A percentile compares a stretch with the other conserved stretches of the same genome.
These are phyloP conservation scores for Colletes gigas DNA, from an alignment of 1,140 invertebrate species.

Conservation along the genomic window DNA sequence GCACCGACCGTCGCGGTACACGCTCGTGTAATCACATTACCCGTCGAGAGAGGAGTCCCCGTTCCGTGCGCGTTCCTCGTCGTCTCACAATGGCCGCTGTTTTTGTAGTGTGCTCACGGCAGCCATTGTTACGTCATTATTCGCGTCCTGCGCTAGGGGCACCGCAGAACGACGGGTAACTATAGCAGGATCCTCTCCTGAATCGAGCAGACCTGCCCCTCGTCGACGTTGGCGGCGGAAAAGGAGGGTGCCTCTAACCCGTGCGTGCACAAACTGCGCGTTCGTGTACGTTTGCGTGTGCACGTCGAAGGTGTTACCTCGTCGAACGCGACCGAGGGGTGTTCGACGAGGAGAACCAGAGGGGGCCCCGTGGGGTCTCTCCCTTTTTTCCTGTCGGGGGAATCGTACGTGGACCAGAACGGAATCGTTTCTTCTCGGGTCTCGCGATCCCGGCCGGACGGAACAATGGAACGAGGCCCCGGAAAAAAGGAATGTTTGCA, in stretches of 20 bases:
- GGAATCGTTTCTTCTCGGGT: constrained; percentile 48
- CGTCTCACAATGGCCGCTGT: constrained; percentile 76
- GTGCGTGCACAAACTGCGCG: not conserved
- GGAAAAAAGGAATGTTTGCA: constrained; percentile 63
- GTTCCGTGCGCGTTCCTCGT: constrained; percentile 55
- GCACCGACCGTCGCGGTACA: constrained; percentile 69
- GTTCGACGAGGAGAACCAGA: not conserved
- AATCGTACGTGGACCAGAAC: constrained; percentile 57
- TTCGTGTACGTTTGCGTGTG: constrained; percentile 25
- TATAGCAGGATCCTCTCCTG: constrained; percentile 48
- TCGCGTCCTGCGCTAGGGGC: constrained; percentile 70
- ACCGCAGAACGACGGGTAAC: constrained; percentile 56
- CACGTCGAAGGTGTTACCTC: constrained; percentile 62
- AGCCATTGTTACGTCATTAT: constrained; percentile 81
- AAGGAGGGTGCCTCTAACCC: constrained; percentile 3
- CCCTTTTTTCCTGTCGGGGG: not conserved
- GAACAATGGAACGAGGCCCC: constrained; percentile 52
- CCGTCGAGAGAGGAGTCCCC: constrained; percentile 43
- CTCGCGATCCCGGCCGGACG: constrained; percentile 12
- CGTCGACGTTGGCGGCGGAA: not conserved
- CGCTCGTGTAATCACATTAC: constrained; percentile 79
- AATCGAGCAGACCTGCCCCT: constrained; percentile 60
- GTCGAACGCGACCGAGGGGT: constrained; percentile 33
- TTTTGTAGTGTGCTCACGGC: constrained; percentile 75
- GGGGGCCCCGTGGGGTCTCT: constrained; percentile 1